phyloP scores from a whole-genome alignment of 37 sponge, comb jelly and placozoan genomes.

The Beroe ovata region DNA sequence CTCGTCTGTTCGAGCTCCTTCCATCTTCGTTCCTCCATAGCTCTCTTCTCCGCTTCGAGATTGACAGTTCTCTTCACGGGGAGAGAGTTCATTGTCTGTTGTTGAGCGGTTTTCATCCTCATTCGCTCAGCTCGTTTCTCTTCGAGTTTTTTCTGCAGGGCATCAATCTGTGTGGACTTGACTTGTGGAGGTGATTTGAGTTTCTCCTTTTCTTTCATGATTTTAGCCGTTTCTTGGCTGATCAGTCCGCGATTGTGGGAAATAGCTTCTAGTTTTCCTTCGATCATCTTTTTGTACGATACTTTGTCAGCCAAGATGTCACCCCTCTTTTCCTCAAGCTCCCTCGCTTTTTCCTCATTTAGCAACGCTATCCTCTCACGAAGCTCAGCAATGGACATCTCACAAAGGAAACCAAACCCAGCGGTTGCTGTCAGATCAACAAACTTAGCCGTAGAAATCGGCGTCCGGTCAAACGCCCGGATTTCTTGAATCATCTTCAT shows the following conservation, averaged over 20 bases:
- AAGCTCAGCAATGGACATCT: slow-evolving; percentile 97
- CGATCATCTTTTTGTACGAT: slow-evolving; percentile 46
- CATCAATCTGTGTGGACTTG: slow-evolving; percentile 18
- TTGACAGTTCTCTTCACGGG: slow-evolving; percentile 56
- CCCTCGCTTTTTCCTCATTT: slow-evolving; percentile 78
- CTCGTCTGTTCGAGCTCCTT: slow-evolving; percentile 55
- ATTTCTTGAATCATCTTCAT: slow-evolving; percentile 92
- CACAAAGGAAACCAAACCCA: slow-evolving; percentile 82
- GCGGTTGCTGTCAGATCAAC: slow-evolving; percentile 89
- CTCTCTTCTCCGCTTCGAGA: slow-evolving; percentile 48
- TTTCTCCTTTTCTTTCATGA: slow-evolving; percentile 41
- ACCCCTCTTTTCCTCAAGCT: slow-evolving; percentile 79
- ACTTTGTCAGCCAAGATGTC: slow-evolving; percentile 80
- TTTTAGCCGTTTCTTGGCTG: slow-evolving; percentile 30
- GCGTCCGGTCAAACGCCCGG: slow-evolving; percentile 90
- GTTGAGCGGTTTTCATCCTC: background rate
- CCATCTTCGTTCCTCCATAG: slow-evolving; percentile 60
- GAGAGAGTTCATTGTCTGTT: background rate
- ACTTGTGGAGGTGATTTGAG: slow-evolving; percentile 53
- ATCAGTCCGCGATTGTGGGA: slow-evolving; percentile 41
- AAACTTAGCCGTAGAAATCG: slow-evolving; percentile 80
- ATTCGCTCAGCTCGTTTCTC: slow-evolving; percentile 76
- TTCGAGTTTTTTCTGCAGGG: slow-evolving; percentile 76
- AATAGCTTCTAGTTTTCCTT: slow-evolving; percentile 36
- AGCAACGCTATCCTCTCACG: slow-evolving; percentile 79